Evolutionary conservation across 2,113 vertebrate genomes (phyloP).

Genomic region (Strix uralensis): DNA sequence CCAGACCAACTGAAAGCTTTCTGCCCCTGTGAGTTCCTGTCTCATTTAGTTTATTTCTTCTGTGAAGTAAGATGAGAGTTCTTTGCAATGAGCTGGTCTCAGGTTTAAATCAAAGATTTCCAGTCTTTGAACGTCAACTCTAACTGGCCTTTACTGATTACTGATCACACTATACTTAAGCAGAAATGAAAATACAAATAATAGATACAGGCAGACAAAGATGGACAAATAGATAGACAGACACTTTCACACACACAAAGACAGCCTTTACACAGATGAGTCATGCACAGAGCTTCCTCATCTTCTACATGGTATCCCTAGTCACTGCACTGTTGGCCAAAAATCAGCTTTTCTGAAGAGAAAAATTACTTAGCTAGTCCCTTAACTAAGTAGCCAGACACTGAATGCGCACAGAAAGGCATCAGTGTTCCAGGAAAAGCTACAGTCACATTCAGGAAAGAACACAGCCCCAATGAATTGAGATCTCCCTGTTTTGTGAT

Average conservation of each 20-base stretch:
- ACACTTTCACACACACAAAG: not conserved
- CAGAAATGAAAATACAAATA: not conserved
- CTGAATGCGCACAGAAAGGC: not conserved
- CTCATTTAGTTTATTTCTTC: conserved; percentile 2
- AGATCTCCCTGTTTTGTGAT: not conserved
- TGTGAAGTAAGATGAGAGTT: not conserved
- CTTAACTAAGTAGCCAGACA: not conserved
- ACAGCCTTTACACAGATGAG: not conserved
- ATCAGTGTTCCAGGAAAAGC: not conserved
- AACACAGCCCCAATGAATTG: not conserved
- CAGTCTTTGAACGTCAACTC: not conserved
- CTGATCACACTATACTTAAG: not conserved
- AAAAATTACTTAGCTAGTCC: not conserved
- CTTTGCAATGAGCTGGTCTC: not conserved
- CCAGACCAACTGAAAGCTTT: conserved; percentile 17
- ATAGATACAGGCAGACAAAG: not conserved
- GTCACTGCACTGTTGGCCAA: not conserved
- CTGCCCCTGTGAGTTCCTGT: not conserved
- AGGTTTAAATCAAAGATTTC: not conserved
- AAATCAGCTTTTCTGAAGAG: not conserved
- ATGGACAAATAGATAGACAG: not conserved
- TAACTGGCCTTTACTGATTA: not conserved
- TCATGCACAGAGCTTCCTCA: not conserved
- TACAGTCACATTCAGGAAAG: not conserved
- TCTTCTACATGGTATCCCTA: not conserved